Conservation (phyloP, 2,797 vertebrate genomes). For the Hydrophis major region DNA sequence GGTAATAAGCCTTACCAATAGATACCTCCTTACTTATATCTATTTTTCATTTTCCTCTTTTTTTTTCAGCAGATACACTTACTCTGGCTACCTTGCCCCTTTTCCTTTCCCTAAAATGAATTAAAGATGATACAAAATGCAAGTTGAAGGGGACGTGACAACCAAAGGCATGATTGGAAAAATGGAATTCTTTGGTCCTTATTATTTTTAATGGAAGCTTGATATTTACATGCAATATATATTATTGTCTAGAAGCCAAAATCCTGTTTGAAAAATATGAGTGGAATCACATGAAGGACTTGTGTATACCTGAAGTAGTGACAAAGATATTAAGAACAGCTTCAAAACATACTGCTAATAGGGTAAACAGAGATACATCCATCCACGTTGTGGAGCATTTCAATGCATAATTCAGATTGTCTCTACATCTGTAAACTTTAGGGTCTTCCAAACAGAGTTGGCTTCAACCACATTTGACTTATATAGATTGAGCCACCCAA, state of each 20-base stretch:
- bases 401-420: conserved; percentile 75
- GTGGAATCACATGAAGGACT: conserved; percentile 60
- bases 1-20: conserved; percentile 80
- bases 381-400: conserved; percentile 57
- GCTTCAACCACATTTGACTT: conserved; percentile 66
- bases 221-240: not conserved
- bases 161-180: conserved; percentile 62
- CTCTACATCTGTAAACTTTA: conserved; percentile 77
- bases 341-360: conserved; percentile 65
- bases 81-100: conserved; percentile 21
- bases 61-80: conserved; percentile 42
- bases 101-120: conserved; percentile 31
- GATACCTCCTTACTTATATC: conserved; percentile 62
- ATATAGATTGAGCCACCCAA: conserved; percentile 59
- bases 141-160: conserved; percentile 45
- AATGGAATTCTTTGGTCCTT: conserved; percentile 78
- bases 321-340: conserved; percentile 66
- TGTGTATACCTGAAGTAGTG: conserved; percentile 44
- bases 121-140: conserved; percentile 48
- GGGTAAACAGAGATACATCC: conserved; percentile 64
- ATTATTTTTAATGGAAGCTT: conserved; percentile 68
- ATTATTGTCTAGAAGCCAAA: conserved; percentile 52
- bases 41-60: conserved; percentile 56
- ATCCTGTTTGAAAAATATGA: conserved; percentile 57
- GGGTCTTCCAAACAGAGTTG: conserved; percentile 65